These are phyloP conservation scores for Channa striata DNA, from an alignment of 2,797 vertebrate species.

Conservation along the genomic window DNA sequence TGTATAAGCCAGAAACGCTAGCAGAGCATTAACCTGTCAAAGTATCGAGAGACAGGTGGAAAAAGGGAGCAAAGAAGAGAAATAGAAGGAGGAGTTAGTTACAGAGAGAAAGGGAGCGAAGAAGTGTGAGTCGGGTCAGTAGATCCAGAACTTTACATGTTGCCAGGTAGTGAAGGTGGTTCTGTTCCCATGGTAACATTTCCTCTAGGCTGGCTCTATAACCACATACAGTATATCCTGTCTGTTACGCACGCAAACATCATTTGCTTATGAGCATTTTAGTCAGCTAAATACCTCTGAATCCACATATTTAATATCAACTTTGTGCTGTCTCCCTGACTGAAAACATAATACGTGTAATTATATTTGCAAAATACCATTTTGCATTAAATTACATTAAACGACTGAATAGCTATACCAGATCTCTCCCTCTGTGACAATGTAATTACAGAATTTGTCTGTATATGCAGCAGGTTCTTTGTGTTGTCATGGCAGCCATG, in stretches of 20 bases:
- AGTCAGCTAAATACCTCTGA: background rate
- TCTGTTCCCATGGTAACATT: constrained; percentile 60
- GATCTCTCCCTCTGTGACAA: constrained; percentile 19
- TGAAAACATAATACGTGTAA: background rate
- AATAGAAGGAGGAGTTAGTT: background rate
- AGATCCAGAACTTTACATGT: constrained; percentile 46
- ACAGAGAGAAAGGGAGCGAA: constrained; percentile 4
- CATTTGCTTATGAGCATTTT: background rate
- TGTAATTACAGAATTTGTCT: constrained; percentile 41
- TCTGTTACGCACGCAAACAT: background rate
- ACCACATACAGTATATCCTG: background rate
- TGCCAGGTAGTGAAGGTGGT: constrained; percentile 44
- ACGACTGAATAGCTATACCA: background rate
- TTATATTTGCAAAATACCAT: constrained; percentile 3
- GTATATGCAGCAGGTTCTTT: constrained; percentile 26
- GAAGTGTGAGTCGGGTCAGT: constrained; percentile 33
- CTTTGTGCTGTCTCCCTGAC: background rate
- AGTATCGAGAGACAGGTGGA: constrained; percentile 56
- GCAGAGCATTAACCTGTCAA: constrained; percentile 80
- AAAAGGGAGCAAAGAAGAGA: constrained; percentile 21
- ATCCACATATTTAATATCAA: background rate
- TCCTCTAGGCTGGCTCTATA: constrained; percentile 16
- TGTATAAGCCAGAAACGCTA: constrained; percentile 64
- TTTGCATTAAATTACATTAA: constrained; percentile 7
- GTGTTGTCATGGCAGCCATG: constrained; percentile 49